A percentile compares a stretch with the other conserved stretches of the same genome.
Evolutionary conservation across 2,113 vertebrate genomes (phyloP).

Genomic region (Danionella cerebrum): DNA sequence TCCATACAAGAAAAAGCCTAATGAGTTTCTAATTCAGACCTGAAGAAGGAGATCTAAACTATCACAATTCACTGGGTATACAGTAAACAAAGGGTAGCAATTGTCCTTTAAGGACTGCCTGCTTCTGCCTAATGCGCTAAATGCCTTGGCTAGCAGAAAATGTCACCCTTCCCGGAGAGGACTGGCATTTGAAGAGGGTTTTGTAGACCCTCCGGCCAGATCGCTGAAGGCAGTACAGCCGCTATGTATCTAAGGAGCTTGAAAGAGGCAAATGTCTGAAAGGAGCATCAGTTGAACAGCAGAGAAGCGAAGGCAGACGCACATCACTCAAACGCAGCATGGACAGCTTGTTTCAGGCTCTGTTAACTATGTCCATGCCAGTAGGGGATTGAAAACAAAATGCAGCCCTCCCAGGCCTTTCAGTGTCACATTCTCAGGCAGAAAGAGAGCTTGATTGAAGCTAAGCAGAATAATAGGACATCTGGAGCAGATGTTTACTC

Average conservation of each 20-base stretch:
- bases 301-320: conserved; percentile 27
- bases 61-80: conserved; percentile 48
- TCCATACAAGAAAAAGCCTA: conserved; percentile 83
- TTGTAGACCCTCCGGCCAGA: conserved; percentile 44
- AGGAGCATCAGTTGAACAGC: conserved; percentile 36
- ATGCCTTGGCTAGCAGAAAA: conserved; percentile 58
- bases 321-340: conserved; percentile 41
- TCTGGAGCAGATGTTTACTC: conserved; percentile 47
- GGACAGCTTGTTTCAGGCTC: conserved; percentile 43
- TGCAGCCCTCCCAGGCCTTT: conserved; percentile 32
- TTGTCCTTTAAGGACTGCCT: conserved; percentile 53
- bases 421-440: conserved; percentile 36
- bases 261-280: conserved; percentile 37
- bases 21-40: conserved; percentile 73
- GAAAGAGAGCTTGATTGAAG: conserved; percentile 39
- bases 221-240: conserved; percentile 36
- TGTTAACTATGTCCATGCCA: conserved; percentile 39
- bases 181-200: conserved; percentile 64
- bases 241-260: conserved; percentile 35
- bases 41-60: conserved; percentile 54
- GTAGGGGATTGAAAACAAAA: conserved; percentile 37
- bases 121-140: conserved; percentile 48
- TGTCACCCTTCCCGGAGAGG: conserved; percentile 64
- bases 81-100: conserved; percentile 37
- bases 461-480: conserved; percentile 41